Conservation (phyloP, 2,113 vertebrate genomes). For the Calonectris borealis region DNA sequence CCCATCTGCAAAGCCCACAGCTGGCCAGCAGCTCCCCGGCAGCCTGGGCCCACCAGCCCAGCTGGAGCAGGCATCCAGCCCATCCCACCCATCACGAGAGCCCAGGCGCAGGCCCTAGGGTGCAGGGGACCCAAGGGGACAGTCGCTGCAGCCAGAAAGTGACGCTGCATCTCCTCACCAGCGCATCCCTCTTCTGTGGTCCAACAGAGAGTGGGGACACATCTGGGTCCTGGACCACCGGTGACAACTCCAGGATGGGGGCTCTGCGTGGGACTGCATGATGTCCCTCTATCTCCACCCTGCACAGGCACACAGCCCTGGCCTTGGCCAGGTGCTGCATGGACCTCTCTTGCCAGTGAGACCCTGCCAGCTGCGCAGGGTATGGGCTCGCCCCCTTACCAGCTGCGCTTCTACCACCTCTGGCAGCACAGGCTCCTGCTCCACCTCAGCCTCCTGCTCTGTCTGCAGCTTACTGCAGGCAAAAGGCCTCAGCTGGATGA, state of each 20-base stretch:
- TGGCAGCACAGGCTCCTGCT: not conserved
- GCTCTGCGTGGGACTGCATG: not conserved
- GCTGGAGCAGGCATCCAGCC: rapidly evolving
- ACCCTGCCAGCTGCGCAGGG: not conserved
- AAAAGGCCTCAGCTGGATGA: not conserved
- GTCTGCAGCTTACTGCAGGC: not conserved
- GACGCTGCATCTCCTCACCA: not conserved
- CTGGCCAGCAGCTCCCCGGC: not conserved
- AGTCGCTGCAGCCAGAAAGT: not conserved
- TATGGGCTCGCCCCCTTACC: not conserved
- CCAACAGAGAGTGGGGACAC: not conserved
- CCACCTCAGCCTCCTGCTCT: not conserved
- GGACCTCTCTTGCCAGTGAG: not conserved
- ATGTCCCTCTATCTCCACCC: not conserved
- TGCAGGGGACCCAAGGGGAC: not conserved
- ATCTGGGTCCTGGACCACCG: not conserved
- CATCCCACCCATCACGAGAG: not conserved
- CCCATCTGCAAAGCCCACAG: not conserved
- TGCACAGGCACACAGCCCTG: not conserved
- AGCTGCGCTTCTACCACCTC: not conserved
- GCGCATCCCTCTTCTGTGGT: not conserved
- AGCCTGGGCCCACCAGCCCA: not conserved
- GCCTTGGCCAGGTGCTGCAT: not conserved
- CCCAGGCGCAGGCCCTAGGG: not conserved
- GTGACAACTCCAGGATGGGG: not conserved